These are phyloP conservation scores for Sebastes cheni DNA, from an alignment of 2,797 vertebrate species.

Conservation along the genomic window DNA sequence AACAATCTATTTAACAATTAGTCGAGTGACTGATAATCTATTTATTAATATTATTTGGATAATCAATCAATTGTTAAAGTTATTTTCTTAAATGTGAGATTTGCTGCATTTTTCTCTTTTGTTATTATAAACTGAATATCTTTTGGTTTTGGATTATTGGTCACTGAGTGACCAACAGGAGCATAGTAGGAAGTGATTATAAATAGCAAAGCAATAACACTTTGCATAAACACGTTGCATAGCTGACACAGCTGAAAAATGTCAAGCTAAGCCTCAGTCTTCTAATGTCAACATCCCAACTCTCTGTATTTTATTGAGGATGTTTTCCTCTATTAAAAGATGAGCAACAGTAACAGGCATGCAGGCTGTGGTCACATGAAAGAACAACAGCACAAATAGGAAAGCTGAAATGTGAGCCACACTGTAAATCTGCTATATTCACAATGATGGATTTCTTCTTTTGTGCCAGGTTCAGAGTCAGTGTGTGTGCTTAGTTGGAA, in stretches of 20 bases:
- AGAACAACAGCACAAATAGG: background rate
- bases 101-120: too few relatives aligned
- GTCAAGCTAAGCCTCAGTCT: background rate
- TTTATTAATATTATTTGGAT: too few relatives aligned
- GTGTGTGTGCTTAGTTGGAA: background rate
- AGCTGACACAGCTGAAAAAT: background rate
- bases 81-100: too few relatives aligned
- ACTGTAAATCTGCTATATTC: background rate
- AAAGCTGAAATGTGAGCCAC: background rate
- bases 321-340: background rate
- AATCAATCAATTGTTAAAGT: too few relatives aligned
- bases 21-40: too few relatives aligned
- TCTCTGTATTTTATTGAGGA: background rate
- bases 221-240: background rate
- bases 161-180: background rate
- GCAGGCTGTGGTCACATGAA: background rate
- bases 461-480: background rate
- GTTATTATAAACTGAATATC: too few relatives aligned
- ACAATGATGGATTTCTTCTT: background rate
- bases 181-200: background rate
- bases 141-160: too few relatives aligned
- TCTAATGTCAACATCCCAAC: slow-evolving; percentile 6
- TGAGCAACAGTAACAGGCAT: background rate
- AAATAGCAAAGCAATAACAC: background rate
- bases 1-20: background rate